Base-by-base conservation (phyloP, 2,113 vertebrate genomes). In the Cettia cetti region DNA sequence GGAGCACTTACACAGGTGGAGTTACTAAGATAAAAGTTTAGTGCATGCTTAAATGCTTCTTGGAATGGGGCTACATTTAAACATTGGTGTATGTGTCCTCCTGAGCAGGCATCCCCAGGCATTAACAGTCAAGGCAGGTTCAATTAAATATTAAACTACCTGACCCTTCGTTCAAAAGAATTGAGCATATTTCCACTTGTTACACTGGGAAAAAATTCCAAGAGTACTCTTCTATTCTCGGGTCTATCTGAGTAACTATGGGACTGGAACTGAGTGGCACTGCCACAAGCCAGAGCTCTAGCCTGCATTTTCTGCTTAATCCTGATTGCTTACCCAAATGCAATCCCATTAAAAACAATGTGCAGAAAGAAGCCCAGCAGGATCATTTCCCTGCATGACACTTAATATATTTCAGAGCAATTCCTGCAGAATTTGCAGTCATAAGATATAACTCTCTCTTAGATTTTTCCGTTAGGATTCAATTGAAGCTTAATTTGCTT, bases 201-300 rank as follows among this genome's bases (percentile, higher is more conserved):
- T 56, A 42, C 16, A 17, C 18, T 12, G 9, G 28, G 39, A 59
- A 75, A 70, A 54, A 47, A 1, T 21, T 42, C 22, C 42, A 26
- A 71, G n/a, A 69, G 35, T 8, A 5, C 17, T 69, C 65, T 47
- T 50, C 24, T 65, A 3, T 49, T 86, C 52, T 16, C 2, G 0
- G 10, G 16, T 63, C 42, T 63, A 4, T 44, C 37, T 22, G 39
- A 60, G 37, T 30, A 60, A 17, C 30, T 37, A 0, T 22, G 40
- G 37, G 30, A 44, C 3, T 20, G 35, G 18, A 84, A n/a, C 31
- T 0, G 0, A 79, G 39, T 18, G 30, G 49, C 79, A 47, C 14
- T 42, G 44, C 49, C 70, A 50, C 50, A 66, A 82, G 9, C 24
- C 0, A 0, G 33, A 76, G 21, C 16, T 22, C 28, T 45, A 44